Evolutionary conservation across 2,113 vertebrate species (phyloP).

Genomic region (Meleagris gallopavo): DNA sequence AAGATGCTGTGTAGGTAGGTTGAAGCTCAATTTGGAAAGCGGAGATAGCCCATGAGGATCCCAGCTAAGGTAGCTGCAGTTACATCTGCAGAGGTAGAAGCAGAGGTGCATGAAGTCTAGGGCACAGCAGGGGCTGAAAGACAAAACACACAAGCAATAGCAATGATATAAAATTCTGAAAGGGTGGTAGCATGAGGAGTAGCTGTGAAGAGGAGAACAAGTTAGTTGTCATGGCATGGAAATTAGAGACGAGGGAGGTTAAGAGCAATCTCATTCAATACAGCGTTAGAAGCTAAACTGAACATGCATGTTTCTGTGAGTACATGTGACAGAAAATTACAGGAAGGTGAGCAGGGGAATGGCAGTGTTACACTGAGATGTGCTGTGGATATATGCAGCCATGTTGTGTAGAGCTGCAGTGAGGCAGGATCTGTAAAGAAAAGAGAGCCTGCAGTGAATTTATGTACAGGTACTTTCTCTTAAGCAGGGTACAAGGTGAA

Average conservation of each 20-base stretch:
- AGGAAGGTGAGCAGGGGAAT: fast-evolving
- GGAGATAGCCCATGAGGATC: neutral
- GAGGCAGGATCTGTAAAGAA: neutral
- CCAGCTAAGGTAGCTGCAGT: fast-evolving
- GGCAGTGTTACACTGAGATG: neutral
- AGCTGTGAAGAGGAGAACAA: neutral
- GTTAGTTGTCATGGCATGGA: neutral
- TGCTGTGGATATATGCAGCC: neutral
- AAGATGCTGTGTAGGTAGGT: neutral
- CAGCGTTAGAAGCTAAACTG: neutral
- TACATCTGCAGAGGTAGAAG: neutral
- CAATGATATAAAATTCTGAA: neutral
- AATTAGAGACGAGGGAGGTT: neutral
- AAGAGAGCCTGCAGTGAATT: neutral
- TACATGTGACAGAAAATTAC: neutral
- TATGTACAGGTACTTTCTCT: neutral
- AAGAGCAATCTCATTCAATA: neutral
- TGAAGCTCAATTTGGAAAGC: neutral
- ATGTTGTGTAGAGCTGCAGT: neutral
- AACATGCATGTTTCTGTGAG: fast-evolving
- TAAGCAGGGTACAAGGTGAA: fast-evolving
- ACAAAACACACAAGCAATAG: no score
- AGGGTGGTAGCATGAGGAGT: fast-evolving
- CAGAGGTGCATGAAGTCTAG: neutral
- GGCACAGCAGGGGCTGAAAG: neutral